Conservation (phyloP, 2,113 vertebrate genomes). For the Anser brachyrhynchus region DNA sequence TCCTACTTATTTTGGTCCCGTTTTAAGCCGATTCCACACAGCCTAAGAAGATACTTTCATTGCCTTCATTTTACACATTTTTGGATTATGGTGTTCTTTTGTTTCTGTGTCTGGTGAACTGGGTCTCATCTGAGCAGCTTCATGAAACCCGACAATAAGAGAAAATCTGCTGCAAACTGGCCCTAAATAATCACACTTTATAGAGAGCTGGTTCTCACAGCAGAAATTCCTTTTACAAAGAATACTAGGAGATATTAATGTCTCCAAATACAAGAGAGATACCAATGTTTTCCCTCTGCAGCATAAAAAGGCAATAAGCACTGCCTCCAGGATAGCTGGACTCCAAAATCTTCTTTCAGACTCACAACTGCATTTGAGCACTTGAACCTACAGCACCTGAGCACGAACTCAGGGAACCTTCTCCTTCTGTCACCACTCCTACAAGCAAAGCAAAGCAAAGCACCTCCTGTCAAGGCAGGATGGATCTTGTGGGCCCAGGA, state of each 20-base stretch:
- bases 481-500: accelerated
- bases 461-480: neutral
- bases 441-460: neutral
- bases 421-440: neutral
- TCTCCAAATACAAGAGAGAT: neutral
- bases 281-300: neutral
- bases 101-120: neutral
- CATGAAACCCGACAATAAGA: neutral
- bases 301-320: neutral
- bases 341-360: neutral
- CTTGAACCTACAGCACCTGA: neutral
- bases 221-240: neutral
- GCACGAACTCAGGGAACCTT: neutral
- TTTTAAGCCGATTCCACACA: conserved; percentile 1
- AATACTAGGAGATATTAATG: neutral
- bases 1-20: neutral
- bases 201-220: neutral
- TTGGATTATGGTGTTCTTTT: neutral
- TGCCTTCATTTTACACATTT: neutral
- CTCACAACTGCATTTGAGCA: neutral
- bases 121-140: neutral
- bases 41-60: neutral
- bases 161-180: neutral
- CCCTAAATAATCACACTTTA: neutral
- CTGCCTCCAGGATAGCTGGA: neutral